Percentiles rank a stretch among this genome's conserved stretches.
Evolutionary conservation across 2,888 invertebrate genomes (phyloP).

Genomic region (Drosophila borborema): DNA sequence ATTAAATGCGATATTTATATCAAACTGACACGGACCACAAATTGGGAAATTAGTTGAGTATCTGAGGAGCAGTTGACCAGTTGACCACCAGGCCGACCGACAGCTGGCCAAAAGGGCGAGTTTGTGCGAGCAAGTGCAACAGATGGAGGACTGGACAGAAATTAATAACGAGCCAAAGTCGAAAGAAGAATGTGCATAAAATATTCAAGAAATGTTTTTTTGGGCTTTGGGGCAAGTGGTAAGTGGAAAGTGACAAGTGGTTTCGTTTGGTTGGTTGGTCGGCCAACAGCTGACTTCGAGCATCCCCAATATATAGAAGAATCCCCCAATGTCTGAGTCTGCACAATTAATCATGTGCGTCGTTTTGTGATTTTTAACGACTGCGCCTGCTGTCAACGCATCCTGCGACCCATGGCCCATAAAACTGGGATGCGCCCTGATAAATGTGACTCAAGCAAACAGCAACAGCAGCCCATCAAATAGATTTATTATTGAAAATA

Average conservation of each 20-base stretch:
- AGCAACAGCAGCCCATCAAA: slow-evolving; percentile 65
- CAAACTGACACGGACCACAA: slow-evolving; percentile 70
- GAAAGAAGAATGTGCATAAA: slow-evolving; percentile 47
- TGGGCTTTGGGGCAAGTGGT: slow-evolving; percentile 21
- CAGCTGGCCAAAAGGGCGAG: slow-evolving; percentile 12
- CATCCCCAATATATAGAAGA: slow-evolving; percentile 3
- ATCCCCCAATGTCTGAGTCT: slow-evolving; percentile 23
- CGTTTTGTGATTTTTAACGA: slow-evolving; percentile 82
- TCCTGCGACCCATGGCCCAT: slow-evolving; percentile 53
- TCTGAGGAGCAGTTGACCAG: slow-evolving; percentile 25
- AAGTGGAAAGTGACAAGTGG: slow-evolving; percentile 59
- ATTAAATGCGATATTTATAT: slow-evolving; percentile 76
- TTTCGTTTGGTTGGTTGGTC: slow-evolving; percentile 19
- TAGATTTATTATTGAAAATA: slow-evolving; percentile 82
- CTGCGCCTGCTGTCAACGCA: slow-evolving; percentile 72
- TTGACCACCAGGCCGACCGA: neutral
- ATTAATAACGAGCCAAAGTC: slow-evolving; percentile 63
- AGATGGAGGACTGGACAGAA: slow-evolving; percentile 31
- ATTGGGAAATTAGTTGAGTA: slow-evolving; percentile 64
- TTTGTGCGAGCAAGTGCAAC: slow-evolving; percentile 8
- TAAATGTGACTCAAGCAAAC: slow-evolving; percentile 47
- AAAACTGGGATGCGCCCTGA: slow-evolving; percentile 63
- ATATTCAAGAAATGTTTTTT: slow-evolving; percentile 41
- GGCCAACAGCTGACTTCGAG: slow-evolving; percentile 52
- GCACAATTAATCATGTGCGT: slow-evolving; percentile 79